Conservation (phyloP, 2,888 invertebrate genomes). For the Drosophila fungiperda region DNA sequence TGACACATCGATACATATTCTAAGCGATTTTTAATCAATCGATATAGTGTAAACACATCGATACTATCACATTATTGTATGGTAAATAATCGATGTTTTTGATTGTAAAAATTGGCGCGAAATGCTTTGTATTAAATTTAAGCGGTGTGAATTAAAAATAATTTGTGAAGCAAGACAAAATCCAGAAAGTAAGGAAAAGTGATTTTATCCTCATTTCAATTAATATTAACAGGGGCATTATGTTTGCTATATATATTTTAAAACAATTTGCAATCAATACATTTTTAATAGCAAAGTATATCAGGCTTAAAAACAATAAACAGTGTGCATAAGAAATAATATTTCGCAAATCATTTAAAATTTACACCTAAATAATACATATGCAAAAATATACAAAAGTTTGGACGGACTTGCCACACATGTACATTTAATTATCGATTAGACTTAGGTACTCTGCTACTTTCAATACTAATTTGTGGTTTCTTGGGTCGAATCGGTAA, state of each 20-base stretch:
- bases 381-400: not conserved
- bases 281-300: not conserved
- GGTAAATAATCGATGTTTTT: not conserved
- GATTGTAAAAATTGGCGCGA: not conserved
- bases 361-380: slow-evolving; percentile 1
- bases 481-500: not conserved
- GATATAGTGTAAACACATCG: not conserved
- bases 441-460: not conserved
- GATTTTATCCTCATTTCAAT: not conserved
- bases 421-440: slow-evolving; percentile 14
- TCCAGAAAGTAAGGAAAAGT: not conserved
- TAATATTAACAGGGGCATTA: not conserved
- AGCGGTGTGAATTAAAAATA: not conserved
- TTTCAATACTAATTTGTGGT: slow-evolving; percentile 2
- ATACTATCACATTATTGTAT: too few species aligned
- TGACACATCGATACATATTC: slow-evolving; percentile 10
- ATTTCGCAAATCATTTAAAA: not conserved
- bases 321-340: not conserved
- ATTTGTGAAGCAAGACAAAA: not conserved
- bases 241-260: not conserved
- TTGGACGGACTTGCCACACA: slow-evolving; percentile 8
- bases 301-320: not conserved
- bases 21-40: not conserved
- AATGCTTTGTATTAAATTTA: not conserved
- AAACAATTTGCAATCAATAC: not conserved